Conservation (phyloP, 2,888 invertebrate species). For the Eristalis pertinax region DNA sequence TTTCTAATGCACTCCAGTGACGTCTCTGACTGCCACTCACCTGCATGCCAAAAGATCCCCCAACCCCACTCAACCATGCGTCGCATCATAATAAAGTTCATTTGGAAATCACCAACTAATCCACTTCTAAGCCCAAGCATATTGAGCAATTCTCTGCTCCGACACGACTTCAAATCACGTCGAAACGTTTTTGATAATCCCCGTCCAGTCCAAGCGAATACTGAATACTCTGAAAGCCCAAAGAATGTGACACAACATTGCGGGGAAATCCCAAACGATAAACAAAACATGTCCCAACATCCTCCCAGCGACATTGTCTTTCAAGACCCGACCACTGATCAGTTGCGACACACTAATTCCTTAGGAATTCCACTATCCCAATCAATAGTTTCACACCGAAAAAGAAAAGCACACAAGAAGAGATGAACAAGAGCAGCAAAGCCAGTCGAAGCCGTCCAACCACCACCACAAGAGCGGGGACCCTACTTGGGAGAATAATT, state of each 20-base stretch:
- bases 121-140: background rate
- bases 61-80: no score
- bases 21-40: no score
- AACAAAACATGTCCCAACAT: background rate
- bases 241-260: background rate
- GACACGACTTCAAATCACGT: background rate
- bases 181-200: background rate
- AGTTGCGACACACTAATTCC: conserved; percentile 8
- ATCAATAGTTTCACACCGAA: conserved; percentile 41
- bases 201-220: background rate
- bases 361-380: conserved; percentile 10
- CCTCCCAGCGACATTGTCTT: background rate
- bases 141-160: background rate
- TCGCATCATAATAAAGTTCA: background rate
- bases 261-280: background rate
- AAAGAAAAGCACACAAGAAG: conserved; percentile 1
- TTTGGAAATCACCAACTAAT: background rate
- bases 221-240: background rate
- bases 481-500: conserved; percentile 43
- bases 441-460: conserved; percentile 8
- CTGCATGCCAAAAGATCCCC: no score
- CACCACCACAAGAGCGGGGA: background rate
- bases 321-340: background rate
- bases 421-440: background rate
- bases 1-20: no score